phyloP scores from a whole-genome alignment of 2,888 invertebrate species.

The Theristus sp. region DNA sequence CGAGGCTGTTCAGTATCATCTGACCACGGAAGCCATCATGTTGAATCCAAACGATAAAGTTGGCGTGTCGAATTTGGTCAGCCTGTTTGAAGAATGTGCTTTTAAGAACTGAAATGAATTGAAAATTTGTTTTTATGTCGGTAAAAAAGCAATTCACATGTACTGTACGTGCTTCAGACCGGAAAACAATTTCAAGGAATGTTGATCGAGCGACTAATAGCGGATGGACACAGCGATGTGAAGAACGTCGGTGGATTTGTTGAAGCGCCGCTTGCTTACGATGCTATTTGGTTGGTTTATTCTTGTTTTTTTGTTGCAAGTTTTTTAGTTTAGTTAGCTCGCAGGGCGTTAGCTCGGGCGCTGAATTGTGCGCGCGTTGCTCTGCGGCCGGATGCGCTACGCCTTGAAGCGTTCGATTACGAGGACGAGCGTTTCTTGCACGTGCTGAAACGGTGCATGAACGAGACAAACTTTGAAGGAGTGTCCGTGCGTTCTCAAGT shows the following conservation, averaged over 20 bases:
- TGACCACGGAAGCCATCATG: slow-evolving; percentile 96
- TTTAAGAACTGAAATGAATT: not conserved
- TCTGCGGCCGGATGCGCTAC: slow-evolving; percentile 55
- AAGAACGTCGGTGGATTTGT: slow-evolving; percentile 55
- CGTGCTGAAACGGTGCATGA: slow-evolving; percentile 89
- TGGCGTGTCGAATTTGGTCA: slow-evolving; percentile 76
- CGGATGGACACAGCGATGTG: slow-evolving; percentile 56
- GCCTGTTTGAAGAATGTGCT: no score
- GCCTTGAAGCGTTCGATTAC: slow-evolving; percentile 84
- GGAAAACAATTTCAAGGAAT: not conserved
- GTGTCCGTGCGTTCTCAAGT: slow-evolving; percentile 58
- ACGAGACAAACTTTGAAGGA: slow-evolving; percentile 90
- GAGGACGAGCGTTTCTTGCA: slow-evolving; percentile 80
- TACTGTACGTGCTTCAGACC: no score
- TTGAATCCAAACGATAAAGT: slow-evolving; percentile 79
- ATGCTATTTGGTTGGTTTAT: slow-evolving; percentile 67
- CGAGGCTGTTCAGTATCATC: slow-evolving; percentile 81
- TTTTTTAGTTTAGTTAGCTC: no score
- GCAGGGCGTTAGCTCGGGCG: slow-evolving; percentile 70
- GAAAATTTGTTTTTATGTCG: not conserved
- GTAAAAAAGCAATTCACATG: no score
- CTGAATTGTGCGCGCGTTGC: slow-evolving; percentile 89
- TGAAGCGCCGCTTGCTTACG: slow-evolving; percentile 94
- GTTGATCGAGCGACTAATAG: slow-evolving; percentile 41
- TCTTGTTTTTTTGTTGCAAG: not conserved